Percentiles rank a stretch among this genome's conserved stretches.
phyloP scores from a whole-genome alignment of 2,888 invertebrate species.

The Epinotia bilunana region DNA sequence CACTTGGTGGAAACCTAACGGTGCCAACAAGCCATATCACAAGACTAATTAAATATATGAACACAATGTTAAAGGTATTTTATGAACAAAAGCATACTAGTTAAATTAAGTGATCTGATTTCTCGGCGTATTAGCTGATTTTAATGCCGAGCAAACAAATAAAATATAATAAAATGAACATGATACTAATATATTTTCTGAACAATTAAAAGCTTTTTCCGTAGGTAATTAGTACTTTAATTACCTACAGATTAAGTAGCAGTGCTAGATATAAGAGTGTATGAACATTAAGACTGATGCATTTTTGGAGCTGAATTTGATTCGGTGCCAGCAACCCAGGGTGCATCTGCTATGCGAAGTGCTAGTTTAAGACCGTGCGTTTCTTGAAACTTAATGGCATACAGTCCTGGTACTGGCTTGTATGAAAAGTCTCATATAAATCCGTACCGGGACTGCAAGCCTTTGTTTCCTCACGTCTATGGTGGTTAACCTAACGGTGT shows the following conservation, averaged over 20 bases:
- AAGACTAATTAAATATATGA: neutral
- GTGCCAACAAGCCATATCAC: neutral
- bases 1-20: constrained; percentile 1
- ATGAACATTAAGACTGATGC: constrained; percentile 8
- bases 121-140: too few species aligned
- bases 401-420: neutral
- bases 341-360: neutral
- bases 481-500: constrained; percentile 32
- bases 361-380: constrained; percentile 17
- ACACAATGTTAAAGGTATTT: neutral
- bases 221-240: neutral
- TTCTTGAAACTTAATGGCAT: neutral
- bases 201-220: neutral
- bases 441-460: constrained; percentile 4
- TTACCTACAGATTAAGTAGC: constrained; percentile 5
- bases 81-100: neutral
- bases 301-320: constrained; percentile 19
- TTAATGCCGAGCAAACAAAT: too few species aligned
- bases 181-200: neutral
- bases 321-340: constrained; percentile 26
- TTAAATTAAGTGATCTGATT: too few species aligned
- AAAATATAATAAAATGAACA: neutral
- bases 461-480: constrained; percentile 4
- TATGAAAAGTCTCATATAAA: neutral
- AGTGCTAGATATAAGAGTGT: neutral